phyloP scores from a whole-genome alignment of 2,797 vertebrate species.

The Coregonus sp. region DNA sequence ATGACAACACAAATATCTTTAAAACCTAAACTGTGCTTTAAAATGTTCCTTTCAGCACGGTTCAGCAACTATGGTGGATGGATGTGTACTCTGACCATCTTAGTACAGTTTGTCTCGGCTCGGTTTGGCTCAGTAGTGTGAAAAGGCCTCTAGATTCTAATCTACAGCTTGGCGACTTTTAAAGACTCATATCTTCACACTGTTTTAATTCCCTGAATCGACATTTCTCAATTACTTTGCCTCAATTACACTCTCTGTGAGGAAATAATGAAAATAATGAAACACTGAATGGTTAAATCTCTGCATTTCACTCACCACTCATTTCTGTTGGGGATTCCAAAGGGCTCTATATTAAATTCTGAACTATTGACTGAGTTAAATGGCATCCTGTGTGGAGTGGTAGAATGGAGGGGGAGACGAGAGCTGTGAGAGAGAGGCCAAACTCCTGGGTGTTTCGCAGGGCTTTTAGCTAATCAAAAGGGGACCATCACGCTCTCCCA shows the following conservation, averaged over 20 bases:
- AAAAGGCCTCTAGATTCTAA: constrained; percentile 1
- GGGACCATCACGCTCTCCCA: too few species aligned
- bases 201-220: constrained; percentile 1
- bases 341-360: constrained; percentile 55
- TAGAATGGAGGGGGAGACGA: constrained; percentile 23
- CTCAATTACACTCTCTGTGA: constrained; percentile 37
- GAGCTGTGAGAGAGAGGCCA: constrained; percentile 19
- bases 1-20: too few species aligned
- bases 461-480: not conserved
- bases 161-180: not conserved
- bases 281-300: constrained; percentile 53
- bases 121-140: not conserved
- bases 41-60: not conserved
- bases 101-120: not conserved
- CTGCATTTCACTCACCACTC: constrained; percentile 46
- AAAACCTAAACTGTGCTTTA: not conserved
- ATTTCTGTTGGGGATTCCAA: constrained; percentile 55
- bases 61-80: not conserved
- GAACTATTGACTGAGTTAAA: constrained; percentile 51
- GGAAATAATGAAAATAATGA: constrained; percentile 40
- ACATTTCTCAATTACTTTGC: constrained; percentile 37
- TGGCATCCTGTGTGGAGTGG: constrained; percentile 23
- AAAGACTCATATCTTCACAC: constrained; percentile 14
- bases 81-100: not conserved
- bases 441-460: not conserved